Conservation (phyloP, 2,888 invertebrate genomes). For the Bimastos eiseni region DNA sequence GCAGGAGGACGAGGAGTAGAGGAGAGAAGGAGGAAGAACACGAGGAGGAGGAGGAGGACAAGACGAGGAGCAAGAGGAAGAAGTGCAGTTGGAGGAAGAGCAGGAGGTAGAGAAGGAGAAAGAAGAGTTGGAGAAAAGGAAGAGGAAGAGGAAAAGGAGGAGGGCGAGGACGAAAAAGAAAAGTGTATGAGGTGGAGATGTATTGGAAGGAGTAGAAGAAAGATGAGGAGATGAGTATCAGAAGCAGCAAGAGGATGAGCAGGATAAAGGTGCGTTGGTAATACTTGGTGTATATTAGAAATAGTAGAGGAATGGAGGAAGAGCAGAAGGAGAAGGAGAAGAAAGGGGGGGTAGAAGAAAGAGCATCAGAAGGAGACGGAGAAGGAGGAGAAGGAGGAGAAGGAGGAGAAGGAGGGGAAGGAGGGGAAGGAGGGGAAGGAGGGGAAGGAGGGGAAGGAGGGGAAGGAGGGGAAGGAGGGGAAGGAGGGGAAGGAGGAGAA, state of each 20-base stretch:
- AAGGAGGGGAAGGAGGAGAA: neutral
- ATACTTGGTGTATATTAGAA: too few species aligned
- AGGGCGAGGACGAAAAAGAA: neutral
- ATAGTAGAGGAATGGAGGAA: neutral
- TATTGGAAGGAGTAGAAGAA: neutral
- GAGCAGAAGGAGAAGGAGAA: neutral
- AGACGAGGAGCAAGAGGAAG: neutral
- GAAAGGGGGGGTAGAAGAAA: too few species aligned
- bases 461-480: neutral
- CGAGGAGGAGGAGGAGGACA: neutral
- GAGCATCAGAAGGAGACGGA: too few species aligned
- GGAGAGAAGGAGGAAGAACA: too few species aligned
- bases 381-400: too few species aligned
- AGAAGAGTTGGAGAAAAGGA: neutral
- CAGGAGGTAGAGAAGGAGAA: neutral
- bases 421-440: neutral
- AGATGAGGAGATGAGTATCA: neutral
- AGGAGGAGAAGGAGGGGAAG: too few species aligned
- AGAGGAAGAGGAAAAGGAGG: neutral
- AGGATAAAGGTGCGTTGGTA: neutral
- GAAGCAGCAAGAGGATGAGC: neutral
- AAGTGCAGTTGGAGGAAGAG: neutral
- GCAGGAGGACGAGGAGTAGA: too few species aligned
- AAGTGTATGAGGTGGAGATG: neutral
- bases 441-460: neutral